Percentiles rank a stretch among this genome's conserved stretches.
Evolutionary conservation across 2,797 vertebrate genomes (phyloP).

Genomic region (Cetoscarus ocellatus): DNA sequence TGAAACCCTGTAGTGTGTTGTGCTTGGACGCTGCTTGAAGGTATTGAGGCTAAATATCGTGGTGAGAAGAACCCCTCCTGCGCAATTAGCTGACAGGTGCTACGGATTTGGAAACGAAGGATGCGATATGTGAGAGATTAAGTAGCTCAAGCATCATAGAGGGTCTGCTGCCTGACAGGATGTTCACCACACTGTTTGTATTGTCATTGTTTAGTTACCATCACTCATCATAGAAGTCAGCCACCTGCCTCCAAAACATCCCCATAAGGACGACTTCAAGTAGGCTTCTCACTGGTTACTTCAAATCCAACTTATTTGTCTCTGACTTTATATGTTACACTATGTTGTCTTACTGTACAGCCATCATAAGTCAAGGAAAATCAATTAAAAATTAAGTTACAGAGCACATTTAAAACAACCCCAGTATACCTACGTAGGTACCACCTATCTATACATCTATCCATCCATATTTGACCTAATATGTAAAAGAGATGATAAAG

Average conservation of each 20-base stretch:
- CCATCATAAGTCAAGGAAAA: no score
- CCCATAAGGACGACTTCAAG: background rate
- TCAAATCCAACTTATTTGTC: no score
- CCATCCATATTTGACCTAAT: no score
- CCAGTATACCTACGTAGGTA: no score
- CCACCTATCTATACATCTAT: no score
- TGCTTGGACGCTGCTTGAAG: slow-evolving; percentile 17
- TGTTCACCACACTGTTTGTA: slow-evolving; percentile 10
- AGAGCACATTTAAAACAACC: no score
- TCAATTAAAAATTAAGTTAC: no score
- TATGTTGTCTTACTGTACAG: no score
- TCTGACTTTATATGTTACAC: no score
- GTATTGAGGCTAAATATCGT: background rate
- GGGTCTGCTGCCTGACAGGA: slow-evolving; percentile 11
- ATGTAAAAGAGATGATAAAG: no score
- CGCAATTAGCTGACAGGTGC: slow-evolving; percentile 48
- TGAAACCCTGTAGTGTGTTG: background rate
- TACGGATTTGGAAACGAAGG: slow-evolving; percentile 27
- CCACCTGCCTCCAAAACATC: slow-evolving; percentile 19
- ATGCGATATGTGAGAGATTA: slow-evolving; percentile 18
- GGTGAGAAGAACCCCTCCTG: background rate
- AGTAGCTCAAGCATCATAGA: slow-evolving; percentile 24
- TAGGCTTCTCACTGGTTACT: background rate
- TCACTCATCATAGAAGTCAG: background rate
- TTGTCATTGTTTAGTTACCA: slow-evolving; percentile 9